Conservation (phyloP, 2,888 invertebrate genomes). For the Scelioninae gen. 2 region DNA sequence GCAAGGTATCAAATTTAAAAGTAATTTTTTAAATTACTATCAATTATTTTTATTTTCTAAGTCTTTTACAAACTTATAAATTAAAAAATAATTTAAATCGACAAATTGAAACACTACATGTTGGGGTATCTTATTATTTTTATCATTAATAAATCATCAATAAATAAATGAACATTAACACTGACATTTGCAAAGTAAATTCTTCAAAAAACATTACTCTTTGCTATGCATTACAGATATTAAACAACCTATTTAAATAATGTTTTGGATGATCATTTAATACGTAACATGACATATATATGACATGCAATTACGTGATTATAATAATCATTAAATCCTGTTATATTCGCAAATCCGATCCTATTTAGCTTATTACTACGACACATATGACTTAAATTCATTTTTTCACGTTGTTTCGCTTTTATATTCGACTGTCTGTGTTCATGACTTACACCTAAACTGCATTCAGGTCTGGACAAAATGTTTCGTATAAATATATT, state of each 20-base stretch:
- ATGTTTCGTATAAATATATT: slow-evolving; percentile 32
- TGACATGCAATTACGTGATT: too few species aligned
- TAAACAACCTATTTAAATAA: background rate
- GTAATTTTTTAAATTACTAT: background rate
- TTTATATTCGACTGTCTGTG: slow-evolving; percentile 21
- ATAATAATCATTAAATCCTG: slow-evolving; percentile 33
- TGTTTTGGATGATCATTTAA: too few species aligned
- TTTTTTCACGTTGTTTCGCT: slow-evolving; percentile 32
- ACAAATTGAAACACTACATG: slow-evolving; percentile 10
- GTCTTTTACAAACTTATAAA: slow-evolving; percentile 35
- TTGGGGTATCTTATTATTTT: background rate
- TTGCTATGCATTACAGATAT: slow-evolving; percentile 12
- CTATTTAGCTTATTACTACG: too few species aligned
- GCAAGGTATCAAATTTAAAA: background rate
- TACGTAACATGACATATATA: too few species aligned
- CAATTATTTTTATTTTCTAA: slow-evolving; percentile 21
- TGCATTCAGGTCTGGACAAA: slow-evolving; percentile 48
- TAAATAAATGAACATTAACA: slow-evolving; percentile 33
- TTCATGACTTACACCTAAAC: slow-evolving; percentile 39
- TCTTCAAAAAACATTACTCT: slow-evolving; percentile 3
- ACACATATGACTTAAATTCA: too few species aligned
- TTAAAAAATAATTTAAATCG: slow-evolving; percentile 11
- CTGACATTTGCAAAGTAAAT: slow-evolving; percentile 17
- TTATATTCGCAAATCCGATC: slow-evolving; percentile 19
- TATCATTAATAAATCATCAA: slow-evolving; percentile 9